Evolutionary conservation across 1,140 invertebrate species (phyloP), one percentile per base, ranked within the genome.

Genomic region (Magallana angulata): DNA sequence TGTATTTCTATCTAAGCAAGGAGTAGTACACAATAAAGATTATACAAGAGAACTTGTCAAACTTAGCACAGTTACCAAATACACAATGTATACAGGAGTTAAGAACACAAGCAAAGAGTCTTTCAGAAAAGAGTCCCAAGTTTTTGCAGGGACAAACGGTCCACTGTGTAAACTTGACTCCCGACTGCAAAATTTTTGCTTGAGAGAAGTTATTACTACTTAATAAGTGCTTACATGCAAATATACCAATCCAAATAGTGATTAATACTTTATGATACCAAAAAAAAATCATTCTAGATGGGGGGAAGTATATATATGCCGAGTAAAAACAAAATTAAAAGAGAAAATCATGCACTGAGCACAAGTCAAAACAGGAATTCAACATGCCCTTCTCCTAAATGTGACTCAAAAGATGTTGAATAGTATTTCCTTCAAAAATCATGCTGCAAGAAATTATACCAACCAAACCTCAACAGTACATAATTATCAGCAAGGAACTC

Each of bases 1-100:
- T 76, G 68, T 76, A 76, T 76, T 30, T 76, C 68, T 76, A 76
- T 76, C 68, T 76, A 83, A 83, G 82, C 57, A 58, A 83, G 58
- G 82, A 83, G 58, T 58, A 58, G 82, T 83, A 83, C 58, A 83
- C 58, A 57, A 24, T 58, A 57, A 14, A 18, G 18, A 58, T 18
- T 59, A 57, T 83, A 83, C 36, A 7, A 58, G 58, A 58, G 82
- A 82, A 58, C n/a, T 83, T n/a, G 58, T 83, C 82, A 57, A 83
- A 57, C 82, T 83, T 83, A 57, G 57, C 58, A 58, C 24, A 83
- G 24, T 83, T 59, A 57, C 81, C 81, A 57, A 48, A 59, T 59
- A 82, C 57, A 83, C 24, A 12, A 83, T 24, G 57, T 57, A 83
- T 58, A 57, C 82, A 83, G 82, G 58, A 48, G n/a, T n/a, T 81